A percentile compares a stretch with the other conserved stretches of the same genome.
phyloP scores from a whole-genome alignment of 2,888 invertebrate genomes.

The Cephus sareptanus region DNA sequence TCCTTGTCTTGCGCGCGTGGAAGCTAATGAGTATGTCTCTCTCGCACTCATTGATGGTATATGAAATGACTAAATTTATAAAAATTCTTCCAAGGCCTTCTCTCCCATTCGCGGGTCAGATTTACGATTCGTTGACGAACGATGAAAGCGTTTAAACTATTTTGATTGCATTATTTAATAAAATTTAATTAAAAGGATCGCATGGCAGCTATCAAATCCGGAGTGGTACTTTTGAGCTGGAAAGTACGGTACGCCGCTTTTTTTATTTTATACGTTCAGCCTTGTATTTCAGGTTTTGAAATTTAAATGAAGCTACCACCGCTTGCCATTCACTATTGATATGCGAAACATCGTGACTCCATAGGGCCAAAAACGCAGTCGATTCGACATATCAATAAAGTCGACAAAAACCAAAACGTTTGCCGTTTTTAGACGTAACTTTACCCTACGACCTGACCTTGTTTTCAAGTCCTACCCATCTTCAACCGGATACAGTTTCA shows the following conservation, averaged over 20 bases:
- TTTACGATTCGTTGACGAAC: background rate
- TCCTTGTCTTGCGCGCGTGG: background rate
- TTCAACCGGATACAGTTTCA: background rate
- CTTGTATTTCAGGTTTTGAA: conserved; percentile 57
- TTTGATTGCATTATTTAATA: background rate
- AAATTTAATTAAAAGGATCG: background rate
- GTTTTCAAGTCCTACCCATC: background rate
- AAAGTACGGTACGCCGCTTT: conserved; percentile 52
- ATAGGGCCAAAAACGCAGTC: background rate
- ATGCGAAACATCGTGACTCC: conserved; percentile 48
- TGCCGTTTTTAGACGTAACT: background rate
- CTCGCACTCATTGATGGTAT: background rate
- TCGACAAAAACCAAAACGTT: background rate
- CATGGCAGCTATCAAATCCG: background rate
- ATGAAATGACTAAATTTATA: background rate
- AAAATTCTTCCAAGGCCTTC: background rate
- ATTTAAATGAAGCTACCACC: conserved; percentile 53
- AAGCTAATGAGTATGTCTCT: background rate
- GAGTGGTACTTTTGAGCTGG: background rate
- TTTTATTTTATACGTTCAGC: conserved; percentile 56
- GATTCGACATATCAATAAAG: background rate
- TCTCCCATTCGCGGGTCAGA: background rate
- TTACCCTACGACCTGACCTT: background rate
- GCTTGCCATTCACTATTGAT: conserved; percentile 51
- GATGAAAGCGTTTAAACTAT: background rate